Base-by-base conservation (phyloP, 2,888 invertebrate species). In the Lasioglossum leucozonium region DNA sequence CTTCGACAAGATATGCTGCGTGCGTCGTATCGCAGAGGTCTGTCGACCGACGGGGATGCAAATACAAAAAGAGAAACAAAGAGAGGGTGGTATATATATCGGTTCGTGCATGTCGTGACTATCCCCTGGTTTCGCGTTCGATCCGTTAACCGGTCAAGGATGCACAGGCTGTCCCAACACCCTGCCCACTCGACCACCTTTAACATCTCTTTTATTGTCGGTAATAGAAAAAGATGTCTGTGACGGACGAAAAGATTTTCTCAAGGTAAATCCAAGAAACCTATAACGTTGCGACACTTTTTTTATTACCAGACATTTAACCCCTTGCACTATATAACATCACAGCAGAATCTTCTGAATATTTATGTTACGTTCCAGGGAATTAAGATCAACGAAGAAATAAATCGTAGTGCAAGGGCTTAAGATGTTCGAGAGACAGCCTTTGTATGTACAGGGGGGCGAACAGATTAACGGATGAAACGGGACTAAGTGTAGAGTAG, bases 21-120 rank as follows among this genome's bases (percentile, higher is more conserved):
- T 79, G 88, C 55, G 51, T 18, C 55, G 72, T 79, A 65, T 78
- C 72, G 69, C 72, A 85, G n/a, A n/a, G 82, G 74, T 77, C 65
- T 79, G 75, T 34, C 74, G 58, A 72, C 62, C 22, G 58, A 77
- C 72, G 84, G 77, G 37, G 34, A 85, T 85, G 74, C 65, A 72
- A 67, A 71, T 75, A 72, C 40, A 73, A 73, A 72, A 79, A 65
- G 73, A 77, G 55, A 71, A 72, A 77, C 13, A 44, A 72, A 44
- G 55, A 65, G 22, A 42, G n/a, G 37, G 69, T 18, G 26, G 26
- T 13, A 47, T 13, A 30, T 13, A 30, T 16, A 65, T 47, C 65
- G 30, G 67, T 51, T 78, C 82, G 82, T 84, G 84, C 84, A 72
- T 72, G 16, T 72, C n/a, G 44, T n/a, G 42, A 44, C 42, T 65